Evolutionary conservation across 2,888 invertebrate genomes (phyloP).

Genomic region (Camponotus fellah): DNA sequence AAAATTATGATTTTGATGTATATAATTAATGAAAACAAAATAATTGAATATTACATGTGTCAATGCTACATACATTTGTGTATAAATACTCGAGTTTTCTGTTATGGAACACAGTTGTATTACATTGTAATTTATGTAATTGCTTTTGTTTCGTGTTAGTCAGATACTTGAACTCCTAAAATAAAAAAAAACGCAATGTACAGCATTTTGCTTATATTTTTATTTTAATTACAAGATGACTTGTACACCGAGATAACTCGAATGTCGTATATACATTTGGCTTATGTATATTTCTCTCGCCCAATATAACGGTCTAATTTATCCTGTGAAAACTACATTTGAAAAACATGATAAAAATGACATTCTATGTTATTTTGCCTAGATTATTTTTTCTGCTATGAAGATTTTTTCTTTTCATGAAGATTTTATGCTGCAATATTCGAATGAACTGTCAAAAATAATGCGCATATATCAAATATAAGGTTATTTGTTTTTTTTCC

Average conservation of each 20-base stretch:
- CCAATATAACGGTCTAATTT: background rate
- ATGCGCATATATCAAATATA: background rate
- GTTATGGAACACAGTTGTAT: background rate
- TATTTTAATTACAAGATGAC: background rate
- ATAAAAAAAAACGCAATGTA: background rate
- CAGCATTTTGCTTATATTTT: background rate
- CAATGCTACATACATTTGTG: too few species aligned
- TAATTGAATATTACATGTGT: too few species aligned
- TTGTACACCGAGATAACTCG: too few species aligned
- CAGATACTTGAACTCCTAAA: background rate
- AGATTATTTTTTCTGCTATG: background rate
- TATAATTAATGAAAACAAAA: too few species aligned
- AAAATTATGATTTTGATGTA: too few species aligned
- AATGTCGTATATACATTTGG: background rate
- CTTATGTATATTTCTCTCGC: background rate
- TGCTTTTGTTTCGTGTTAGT: background rate
- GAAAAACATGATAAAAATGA: background rate
- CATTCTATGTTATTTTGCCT: background rate
- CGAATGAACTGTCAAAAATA: constrained; percentile 7
- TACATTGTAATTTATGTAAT: background rate
- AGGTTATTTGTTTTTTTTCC: background rate
- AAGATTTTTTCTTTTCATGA: background rate
- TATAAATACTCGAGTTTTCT: background rate
- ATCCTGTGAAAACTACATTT: background rate
- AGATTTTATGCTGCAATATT: background rate